Evolutionary conservation across 2,888 invertebrate genomes (phyloP).

Genomic region (Eupithecia pulchellata): DNA sequence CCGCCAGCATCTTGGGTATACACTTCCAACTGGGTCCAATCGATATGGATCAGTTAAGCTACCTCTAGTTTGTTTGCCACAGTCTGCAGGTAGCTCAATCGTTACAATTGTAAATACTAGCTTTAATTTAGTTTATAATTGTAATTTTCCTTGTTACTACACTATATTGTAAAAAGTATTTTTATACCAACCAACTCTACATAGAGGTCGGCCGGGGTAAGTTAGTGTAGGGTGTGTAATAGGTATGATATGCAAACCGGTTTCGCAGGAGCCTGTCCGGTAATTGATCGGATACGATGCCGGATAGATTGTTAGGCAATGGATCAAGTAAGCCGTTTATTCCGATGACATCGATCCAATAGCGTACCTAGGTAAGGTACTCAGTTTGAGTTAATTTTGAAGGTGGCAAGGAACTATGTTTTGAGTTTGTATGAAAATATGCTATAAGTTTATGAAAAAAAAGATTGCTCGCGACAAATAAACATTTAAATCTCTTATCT

Average conservation of each 20-base stretch:
- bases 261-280: slow-evolving; percentile 26
- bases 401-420: neutral
- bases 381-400: neutral
- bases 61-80: too few species aligned
- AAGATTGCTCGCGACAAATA: too few species aligned
- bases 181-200: neutral
- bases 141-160: too few species aligned
- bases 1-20: too few species aligned
- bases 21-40: too few species aligned
- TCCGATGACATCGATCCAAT: slow-evolving; percentile 1
- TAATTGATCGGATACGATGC: slow-evolving; percentile 34
- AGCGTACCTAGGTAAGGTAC: neutral
- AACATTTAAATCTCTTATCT: too few species aligned
- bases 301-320: slow-evolving; percentile 26
- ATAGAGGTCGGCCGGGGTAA: neutral
- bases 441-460: too few species aligned
- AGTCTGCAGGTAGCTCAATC: too few species aligned
- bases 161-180: neutral
- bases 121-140: too few species aligned
- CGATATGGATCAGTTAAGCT: too few species aligned
- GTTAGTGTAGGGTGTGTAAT: neutral
- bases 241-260: slow-evolving; percentile 1
- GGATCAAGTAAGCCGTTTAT: slow-evolving; percentile 13
- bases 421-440: too few species aligned
- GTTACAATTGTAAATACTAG: too few species aligned